These are phyloP conservation scores for Hydropsyche betteni DNA, from an alignment of 2,888 invertebrate species.

Conservation along the genomic window DNA sequence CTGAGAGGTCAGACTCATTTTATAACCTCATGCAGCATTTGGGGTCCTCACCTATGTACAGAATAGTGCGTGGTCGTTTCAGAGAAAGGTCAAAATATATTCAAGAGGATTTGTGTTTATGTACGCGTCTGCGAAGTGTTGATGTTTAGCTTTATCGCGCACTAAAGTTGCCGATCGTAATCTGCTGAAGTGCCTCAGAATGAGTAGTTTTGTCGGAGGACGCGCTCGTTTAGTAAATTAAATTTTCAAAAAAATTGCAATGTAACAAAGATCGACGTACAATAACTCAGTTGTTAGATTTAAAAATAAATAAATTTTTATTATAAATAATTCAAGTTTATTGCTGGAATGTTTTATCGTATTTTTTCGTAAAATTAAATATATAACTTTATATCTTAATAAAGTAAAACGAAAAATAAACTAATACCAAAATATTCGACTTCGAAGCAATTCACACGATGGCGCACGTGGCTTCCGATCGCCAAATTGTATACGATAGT, in stretches of 20 bases:
- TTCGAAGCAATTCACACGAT: not conserved
- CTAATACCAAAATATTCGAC: not conserved
- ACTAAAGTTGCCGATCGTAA: slow-evolving; percentile 18
- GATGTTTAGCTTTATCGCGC: slow-evolving; percentile 24
- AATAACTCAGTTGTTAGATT: too few species aligned
- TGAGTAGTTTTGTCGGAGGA: not conserved
- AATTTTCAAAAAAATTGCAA: not conserved
- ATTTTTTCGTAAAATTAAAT: not conserved
- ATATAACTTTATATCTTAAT: not conserved
- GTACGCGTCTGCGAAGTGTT: slow-evolving; percentile 2
- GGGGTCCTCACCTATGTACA: not conserved
- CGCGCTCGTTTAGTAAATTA: too few species aligned
- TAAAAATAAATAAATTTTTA: too few species aligned
- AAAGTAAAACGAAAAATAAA: not conserved
- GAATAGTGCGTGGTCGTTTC: not conserved
- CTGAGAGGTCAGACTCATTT: slow-evolving; percentile 45
- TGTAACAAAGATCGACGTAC: not conserved
- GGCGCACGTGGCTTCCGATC: slow-evolving; percentile 18
- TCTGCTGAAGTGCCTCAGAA: slow-evolving; percentile 3
- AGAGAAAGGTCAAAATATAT: slow-evolving; percentile 10
- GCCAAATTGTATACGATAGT: slow-evolving; percentile 42
- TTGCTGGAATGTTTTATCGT: not conserved
- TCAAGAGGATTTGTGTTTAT: slow-evolving; percentile 18
- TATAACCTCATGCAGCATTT: slow-evolving; percentile 33
- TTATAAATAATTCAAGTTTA: not conserved